Evolutionary conservation across 1,140 invertebrate genomes (phyloP), one percentile per base, ranked within the genome.

Genomic region (Psix sp.): DNA sequence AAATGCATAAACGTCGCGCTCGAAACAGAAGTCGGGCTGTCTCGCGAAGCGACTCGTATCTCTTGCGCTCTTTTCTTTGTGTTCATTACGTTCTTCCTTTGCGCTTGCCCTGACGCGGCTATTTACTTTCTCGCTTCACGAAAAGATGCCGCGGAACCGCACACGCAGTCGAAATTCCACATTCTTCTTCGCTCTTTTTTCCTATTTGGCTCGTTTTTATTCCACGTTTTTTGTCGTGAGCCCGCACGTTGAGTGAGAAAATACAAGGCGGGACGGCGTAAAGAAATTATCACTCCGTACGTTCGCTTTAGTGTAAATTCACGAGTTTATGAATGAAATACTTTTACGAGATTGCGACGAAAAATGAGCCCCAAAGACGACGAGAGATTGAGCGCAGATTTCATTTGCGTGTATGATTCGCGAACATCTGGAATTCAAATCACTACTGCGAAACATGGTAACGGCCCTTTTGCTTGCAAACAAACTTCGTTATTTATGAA

Each of bases 1-100:
- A 76, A 84, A 84, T 80, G 77, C 72, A 74, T 80, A 68, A 73
- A 54, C 66, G 72, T 63, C 43, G 74, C 21, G 48, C 49, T 56
- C 48, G 48, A 71, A 74, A 77, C 68, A 77, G 66, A 79, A 78
- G 72, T 77, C 73, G 45, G 54, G 72, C 40, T 74, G 71, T 77
- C 73, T 76, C 49, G 66, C 54, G 40, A 57, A 56, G 56, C 70
- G 56, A 73, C 73, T 77, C 57, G 71, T 66, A 54, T 76, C 56
- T 62, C 66, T 75, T 57, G 11, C 46, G 60, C 54, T 74, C 35
- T 56, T 46, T 36, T 54, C 45, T 39, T 60, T 35, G 62, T 39
- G 43, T 36, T 29, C 5, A 7, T 1, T 35, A 13, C 33, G 5
- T 13, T 35, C 13, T 18, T 45, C 10, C 14, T 16, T 36, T 21